Evolutionary conservation across 92 coral and sea anemone genomes (phyloP).

Genomic region (Pocillopora meandrina): DNA sequence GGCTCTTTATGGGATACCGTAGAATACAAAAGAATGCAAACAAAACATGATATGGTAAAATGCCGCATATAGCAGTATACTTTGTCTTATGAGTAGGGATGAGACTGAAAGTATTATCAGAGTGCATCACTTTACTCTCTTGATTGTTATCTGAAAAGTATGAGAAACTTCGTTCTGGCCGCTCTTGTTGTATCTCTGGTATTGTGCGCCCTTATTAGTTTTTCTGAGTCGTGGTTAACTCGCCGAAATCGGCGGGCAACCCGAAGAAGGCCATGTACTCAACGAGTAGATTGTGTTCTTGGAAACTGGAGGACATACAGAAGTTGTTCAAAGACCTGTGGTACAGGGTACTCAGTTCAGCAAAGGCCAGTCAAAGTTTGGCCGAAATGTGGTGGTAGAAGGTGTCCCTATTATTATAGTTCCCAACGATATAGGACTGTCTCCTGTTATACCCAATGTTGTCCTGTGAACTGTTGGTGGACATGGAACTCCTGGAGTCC

Average conservation of each 20-base stretch:
- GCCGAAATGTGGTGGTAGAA: constrained; percentile 37
- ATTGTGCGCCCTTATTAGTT: not conserved
- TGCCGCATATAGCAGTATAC: too few species aligned
- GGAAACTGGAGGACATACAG: not conserved
- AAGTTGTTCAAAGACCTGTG: constrained; percentile 41
- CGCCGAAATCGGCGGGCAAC: not conserved
- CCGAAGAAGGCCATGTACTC: not conserved
- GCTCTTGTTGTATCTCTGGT: not conserved
- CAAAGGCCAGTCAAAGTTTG: not conserved
- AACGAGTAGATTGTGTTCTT: not conserved
- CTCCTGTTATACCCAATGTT: constrained; percentile 37
- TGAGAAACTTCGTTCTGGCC: not conserved
- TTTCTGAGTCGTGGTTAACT: not conserved
- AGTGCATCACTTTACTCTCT: too few species aligned
- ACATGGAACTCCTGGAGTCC: constrained; percentile 53
- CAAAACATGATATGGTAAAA: too few species aligned
- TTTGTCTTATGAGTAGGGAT: too few species aligned
- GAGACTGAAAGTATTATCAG: too few species aligned
- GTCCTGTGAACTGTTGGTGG: constrained; percentile 53
- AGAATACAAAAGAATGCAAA: too few species aligned
- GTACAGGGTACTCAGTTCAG: not conserved
- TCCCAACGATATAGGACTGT: not conserved
- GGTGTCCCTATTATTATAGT: constrained; percentile 20
- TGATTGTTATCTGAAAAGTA: too few species aligned
- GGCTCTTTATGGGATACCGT: too few species aligned